These are phyloP conservation scores for Sitodiplosis mosellana DNA, from an alignment of 1,140 invertebrate species.

Conservation along the genomic window DNA sequence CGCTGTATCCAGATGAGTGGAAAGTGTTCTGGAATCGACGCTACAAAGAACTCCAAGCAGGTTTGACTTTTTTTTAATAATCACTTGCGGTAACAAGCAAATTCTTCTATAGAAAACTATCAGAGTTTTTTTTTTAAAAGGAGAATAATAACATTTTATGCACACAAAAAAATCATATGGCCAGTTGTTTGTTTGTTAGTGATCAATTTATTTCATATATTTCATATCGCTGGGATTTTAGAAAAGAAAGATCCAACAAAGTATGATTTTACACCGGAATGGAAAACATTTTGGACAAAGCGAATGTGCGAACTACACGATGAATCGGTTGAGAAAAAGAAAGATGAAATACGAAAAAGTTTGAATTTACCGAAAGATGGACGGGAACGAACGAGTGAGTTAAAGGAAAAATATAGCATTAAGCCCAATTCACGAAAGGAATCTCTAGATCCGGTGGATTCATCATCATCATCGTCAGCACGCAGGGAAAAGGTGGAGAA, in stretches of 20 bases:
- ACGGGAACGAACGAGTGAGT: constrained; percentile 17
- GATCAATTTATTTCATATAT: background rate
- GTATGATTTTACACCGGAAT: constrained; percentile 71
- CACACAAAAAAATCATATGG: background rate
- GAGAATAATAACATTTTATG: no score
- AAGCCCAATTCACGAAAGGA: constrained; percentile 4
- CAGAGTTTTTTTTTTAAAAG: no score
- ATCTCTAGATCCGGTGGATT: background rate
- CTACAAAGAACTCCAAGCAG: constrained; percentile 57
- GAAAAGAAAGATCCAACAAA: constrained; percentile 56
- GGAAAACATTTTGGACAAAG: constrained; percentile 66
- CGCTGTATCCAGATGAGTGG: constrained; percentile 69
- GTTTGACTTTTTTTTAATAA: constrained; percentile 12
- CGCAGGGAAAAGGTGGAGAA: background rate
- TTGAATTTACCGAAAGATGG: constrained; percentile 26
- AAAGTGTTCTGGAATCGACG: constrained; percentile 66
- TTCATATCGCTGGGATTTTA: constrained; percentile 3
- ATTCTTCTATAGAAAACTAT: no score
- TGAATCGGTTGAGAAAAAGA: constrained; percentile 23
- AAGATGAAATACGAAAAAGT: constrained; percentile 31
- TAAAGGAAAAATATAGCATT: constrained; percentile 20
- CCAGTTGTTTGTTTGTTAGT: background rate
- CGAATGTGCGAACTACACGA: constrained; percentile 57
- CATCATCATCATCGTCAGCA: background rate
- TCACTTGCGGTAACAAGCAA: no score